Evolutionary conservation across 2,113 vertebrate species (phyloP), one percentile per base, ranked within the genome.

Genomic region (Campylorhamphus procurvoides): DNA sequence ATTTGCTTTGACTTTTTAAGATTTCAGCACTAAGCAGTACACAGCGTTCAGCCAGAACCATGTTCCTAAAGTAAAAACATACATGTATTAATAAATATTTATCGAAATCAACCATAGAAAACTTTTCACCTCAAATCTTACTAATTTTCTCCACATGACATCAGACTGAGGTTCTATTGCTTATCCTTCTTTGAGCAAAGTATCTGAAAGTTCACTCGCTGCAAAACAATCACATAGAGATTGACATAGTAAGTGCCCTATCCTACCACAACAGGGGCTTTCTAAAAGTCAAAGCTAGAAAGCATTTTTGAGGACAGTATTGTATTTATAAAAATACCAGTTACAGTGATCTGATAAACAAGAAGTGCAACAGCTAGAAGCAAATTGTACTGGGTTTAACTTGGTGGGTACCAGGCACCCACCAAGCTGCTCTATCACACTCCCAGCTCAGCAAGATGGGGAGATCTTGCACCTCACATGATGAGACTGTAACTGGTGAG

Each of bases 1-100:
- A 99, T 96, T 99, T 99, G 84, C 96, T 97, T 96, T 99, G 99
- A 97, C 99, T 99, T 98, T 99, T 99, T 80, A 99, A 98, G 64
- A 99, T 98, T 96, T 99, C 99, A 77, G 99, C 98, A 96, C 99
- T 99, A 88, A 99, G 98, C 64, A 99, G 96, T 84, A 99, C 99
- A 96, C 99, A 99, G 94, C 99, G 98, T 97, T 99, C 99, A 71
- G 99, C 99, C 92, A 99, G 97, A 82, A 99, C 95, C 99, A 99
- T 99, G 98, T 99, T 99, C 97, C 99, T 99, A 92, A 77, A 91
- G 89, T 72, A 79, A 93, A 79, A 93, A 69, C 44, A 96, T 58
- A 69, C 44, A 50, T 11, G 56, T 73, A 85, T 90, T 93, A 78
- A 77, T 66, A 50, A 78, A 81, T 66, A 50, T 24, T 81, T 71